phyloP scores from a whole-genome alignment of 2,888 invertebrate genomes.

The Slavum lentiscoides region DNA sequence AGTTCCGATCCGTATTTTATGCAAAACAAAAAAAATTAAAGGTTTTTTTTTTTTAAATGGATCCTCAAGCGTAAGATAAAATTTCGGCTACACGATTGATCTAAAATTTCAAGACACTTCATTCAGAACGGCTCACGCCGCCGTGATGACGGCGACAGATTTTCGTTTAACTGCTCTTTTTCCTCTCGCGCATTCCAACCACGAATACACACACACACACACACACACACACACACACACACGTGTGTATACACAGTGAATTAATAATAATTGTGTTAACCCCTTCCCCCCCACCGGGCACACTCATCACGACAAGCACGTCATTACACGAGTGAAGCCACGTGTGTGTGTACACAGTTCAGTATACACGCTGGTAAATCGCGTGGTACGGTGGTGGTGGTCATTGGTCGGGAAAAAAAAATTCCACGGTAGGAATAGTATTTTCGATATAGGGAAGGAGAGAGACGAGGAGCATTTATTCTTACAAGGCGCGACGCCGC shows the following conservation, averaged over 20 bases:
- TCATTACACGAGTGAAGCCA: conserved; percentile 14
- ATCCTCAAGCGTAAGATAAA: too few relatives aligned
- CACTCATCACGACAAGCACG: not conserved
- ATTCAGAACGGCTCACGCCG: not conserved
- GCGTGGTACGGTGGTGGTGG: not conserved
- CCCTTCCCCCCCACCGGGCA: not conserved
- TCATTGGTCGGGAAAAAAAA: conserved; percentile 4
- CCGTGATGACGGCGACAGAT: too few relatives aligned
- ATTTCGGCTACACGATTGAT: too few relatives aligned
- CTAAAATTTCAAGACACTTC: too few relatives aligned
- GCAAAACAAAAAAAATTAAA: too few relatives aligned
- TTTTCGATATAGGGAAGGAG: not conserved
- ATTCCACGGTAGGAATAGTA: conserved; percentile 25
- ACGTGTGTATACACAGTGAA: not conserved
- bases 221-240: too few relatives aligned
- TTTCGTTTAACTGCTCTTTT: too few relatives aligned
- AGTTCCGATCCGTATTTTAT: too few relatives aligned
- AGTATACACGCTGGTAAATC: not conserved
- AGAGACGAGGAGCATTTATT: not conserved
- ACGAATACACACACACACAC: too few relatives aligned
- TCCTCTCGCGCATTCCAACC: too few relatives aligned
- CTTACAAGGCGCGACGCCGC: conserved; percentile 43
- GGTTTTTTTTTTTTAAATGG: too few relatives aligned
- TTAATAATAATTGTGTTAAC: not conserved
- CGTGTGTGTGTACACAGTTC: not conserved